Evolutionary conservation across 2,797 vertebrate genomes (phyloP).

Genomic region (Sebastes cheni): DNA sequence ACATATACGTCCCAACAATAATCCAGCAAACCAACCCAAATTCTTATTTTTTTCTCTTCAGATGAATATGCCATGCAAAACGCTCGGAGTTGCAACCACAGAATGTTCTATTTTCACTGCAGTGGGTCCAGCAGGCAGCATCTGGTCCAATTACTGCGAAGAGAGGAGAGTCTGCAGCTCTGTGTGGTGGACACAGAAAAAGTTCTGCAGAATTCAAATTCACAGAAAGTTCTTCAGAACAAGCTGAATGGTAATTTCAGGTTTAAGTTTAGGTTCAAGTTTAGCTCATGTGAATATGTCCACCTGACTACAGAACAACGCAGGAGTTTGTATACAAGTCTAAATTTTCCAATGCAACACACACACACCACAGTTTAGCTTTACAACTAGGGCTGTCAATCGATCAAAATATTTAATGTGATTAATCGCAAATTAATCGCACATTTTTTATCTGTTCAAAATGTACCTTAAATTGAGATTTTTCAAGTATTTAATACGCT

Average conservation of each 20-base stretch:
- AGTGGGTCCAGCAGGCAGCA: constrained; percentile 42
- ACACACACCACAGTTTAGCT: not conserved
- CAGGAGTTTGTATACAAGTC: not conserved
- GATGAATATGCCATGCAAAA: constrained; percentile 31
- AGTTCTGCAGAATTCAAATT: not conserved
- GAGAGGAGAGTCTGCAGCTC: constrained; percentile 13
- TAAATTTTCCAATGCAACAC: not conserved
- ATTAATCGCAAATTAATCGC: no score
- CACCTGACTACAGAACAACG: constrained; percentile 45
- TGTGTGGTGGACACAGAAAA: not conserved
- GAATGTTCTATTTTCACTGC: constrained; percentile 61
- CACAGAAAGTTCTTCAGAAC: not conserved
- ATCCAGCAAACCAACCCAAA: not conserved
- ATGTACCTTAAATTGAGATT: no score
- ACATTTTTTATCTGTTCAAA: no score
- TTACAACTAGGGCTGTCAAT: no score
- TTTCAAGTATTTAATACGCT: no score
- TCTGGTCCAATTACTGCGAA: constrained; percentile 48
- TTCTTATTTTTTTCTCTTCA: constrained; percentile 4
- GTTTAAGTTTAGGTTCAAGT: not conserved
- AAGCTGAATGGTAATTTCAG: not conserved
- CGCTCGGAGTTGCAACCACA: constrained; percentile 55
- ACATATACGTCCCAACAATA: not conserved
- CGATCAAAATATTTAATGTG: no score
- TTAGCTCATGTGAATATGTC: not conserved